A percentile compares a stretch with the other conserved stretches of the same genome.
Conservation (phyloP, 1,140 invertebrate species). For the Temnothorax curvispinosus region DNA sequence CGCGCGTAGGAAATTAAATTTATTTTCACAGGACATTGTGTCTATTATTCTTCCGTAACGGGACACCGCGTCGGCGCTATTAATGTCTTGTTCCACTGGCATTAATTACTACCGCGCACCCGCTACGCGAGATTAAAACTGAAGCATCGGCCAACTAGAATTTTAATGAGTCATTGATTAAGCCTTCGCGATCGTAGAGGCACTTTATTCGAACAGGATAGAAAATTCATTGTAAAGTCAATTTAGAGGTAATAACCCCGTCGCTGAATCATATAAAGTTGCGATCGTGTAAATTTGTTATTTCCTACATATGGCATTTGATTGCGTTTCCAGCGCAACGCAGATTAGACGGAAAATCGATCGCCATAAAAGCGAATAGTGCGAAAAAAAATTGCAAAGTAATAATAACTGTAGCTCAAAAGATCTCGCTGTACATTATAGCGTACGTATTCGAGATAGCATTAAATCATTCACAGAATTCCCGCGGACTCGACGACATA, state of each 20-base stretch:
- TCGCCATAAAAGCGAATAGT: background rate
- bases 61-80: background rate
- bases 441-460: background rate
- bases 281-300: background rate
- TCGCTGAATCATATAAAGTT: conserved; percentile 3
- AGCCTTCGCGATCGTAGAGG: background rate
- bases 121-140: conserved; percentile 41
- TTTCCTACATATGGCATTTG: background rate
- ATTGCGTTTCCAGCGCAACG: background rate
- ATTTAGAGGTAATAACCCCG: background rate
- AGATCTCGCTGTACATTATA: background rate
- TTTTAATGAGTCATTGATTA: conserved; percentile 39
- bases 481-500: conserved; percentile 29
- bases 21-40: conserved; percentile 39
- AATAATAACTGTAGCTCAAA: background rate
- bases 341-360: background rate
- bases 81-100: conserved; percentile 50
- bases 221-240: background rate
- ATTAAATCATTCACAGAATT: conserved; percentile 25
- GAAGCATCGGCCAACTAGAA: conserved; percentile 19
- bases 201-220: background rate
- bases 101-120: conserved; percentile 37
- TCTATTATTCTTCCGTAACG: conserved; percentile 52
- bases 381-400: background rate
- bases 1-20: conserved; percentile 40